Conservation (phyloP, 35 echinoderm and acorn worm genomes). For the Diadema setosum region DNA sequence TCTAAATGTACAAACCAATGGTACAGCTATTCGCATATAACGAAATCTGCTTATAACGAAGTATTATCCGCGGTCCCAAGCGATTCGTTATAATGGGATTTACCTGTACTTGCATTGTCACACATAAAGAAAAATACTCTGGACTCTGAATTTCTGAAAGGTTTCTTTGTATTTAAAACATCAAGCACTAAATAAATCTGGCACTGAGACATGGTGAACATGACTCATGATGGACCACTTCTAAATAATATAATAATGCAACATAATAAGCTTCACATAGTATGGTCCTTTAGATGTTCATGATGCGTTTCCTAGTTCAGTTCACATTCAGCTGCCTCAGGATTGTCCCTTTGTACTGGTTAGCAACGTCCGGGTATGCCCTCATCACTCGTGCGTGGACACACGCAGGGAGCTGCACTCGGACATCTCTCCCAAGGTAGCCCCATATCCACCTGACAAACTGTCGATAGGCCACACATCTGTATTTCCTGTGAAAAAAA, state of each 20-base stretch:
- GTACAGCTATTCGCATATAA: no score
- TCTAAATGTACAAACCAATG: no score
- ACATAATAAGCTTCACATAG: background rate
- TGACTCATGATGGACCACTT: background rate
- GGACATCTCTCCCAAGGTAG: constrained; percentile 24
- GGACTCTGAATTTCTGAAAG: no score
- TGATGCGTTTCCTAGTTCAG: background rate
- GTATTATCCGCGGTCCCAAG: no score
- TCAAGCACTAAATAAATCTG: background rate
- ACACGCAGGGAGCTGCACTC: constrained; percentile 53
- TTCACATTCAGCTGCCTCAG: background rate
- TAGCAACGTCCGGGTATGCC: background rate
- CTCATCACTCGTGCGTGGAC: background rate
- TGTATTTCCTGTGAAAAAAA: constrained; percentile 29
- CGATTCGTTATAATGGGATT: background rate
- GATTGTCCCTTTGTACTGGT: background rate
- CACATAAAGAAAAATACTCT: background rate
- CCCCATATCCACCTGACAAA: constrained; percentile 71
- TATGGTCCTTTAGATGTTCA: background rate
- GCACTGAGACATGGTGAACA: background rate
- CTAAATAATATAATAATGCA: background rate
- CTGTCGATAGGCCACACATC: constrained; percentile 42
- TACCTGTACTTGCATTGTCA: background rate
- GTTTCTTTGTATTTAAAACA: background rate
- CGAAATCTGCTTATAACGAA: no score